phyloP scores from a whole-genome alignment of 1,140 invertebrate species.

The Drosophila azteca region DNA sequence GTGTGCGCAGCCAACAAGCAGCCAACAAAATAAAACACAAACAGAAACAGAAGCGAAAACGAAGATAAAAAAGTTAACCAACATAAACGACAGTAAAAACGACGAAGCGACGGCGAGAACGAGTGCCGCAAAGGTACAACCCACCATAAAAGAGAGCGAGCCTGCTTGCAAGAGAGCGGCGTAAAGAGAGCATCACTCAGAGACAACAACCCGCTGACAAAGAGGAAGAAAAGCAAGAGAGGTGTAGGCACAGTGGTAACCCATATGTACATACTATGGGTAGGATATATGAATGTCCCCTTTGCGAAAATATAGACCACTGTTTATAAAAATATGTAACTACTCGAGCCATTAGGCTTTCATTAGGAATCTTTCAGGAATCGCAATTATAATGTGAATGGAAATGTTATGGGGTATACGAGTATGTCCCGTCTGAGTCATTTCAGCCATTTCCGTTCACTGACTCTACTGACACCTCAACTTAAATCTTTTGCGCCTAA shows the following conservation, averaged over 20 bases:
- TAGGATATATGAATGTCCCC: no score
- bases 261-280: no score
- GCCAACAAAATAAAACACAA: neutral
- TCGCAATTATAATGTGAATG: no score
- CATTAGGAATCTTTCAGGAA: no score
- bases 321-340: no score
- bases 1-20: constrained; percentile 16
- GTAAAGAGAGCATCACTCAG: neutral
- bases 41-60: constrained; percentile 2
- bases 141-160: constrained; percentile 22
- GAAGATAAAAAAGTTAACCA: constrained; percentile 12
- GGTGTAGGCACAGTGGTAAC: neutral
- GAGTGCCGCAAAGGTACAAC: constrained; percentile 29
- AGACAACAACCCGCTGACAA: constrained; percentile 17
- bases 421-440: no score
- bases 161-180: neutral
- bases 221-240: neutral
- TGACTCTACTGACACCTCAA: no score
- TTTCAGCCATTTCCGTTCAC: no score
- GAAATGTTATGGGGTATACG: no score
- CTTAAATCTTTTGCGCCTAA: no score
- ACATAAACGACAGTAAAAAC: constrained; percentile 26
- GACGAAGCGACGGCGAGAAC: constrained; percentile 12
- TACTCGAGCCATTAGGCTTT: no score
- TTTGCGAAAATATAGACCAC: no score